phyloP scores from a whole-genome alignment of 2,888 invertebrate species.

The Melikaiella ostensackeni region DNA sequence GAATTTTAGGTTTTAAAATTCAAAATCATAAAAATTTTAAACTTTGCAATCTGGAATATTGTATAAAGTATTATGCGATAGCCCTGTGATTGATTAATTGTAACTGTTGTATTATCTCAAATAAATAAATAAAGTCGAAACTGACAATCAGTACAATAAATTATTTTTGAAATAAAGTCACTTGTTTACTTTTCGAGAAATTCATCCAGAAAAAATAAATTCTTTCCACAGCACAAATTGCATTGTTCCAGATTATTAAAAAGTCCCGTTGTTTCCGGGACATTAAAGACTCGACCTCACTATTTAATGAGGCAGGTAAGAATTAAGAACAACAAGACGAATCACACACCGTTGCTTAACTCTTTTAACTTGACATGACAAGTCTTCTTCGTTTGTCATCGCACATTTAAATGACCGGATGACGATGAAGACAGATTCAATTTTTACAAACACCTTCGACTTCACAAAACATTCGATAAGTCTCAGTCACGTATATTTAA shows the following conservation, averaged over 20 bases:
- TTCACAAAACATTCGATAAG: not conserved
- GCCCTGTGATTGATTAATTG: too few species aligned
- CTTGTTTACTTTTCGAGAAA: not conserved
- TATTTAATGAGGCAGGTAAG: not conserved
- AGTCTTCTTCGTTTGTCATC: not conserved
- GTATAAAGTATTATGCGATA: too few species aligned
- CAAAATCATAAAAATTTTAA: too few species aligned
- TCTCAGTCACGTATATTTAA: not conserved
- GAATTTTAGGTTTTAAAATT: too few species aligned
- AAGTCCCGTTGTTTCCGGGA: constrained; percentile 2
- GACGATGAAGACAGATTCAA: not conserved
- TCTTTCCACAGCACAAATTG: not conserved
- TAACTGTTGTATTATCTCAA: too few species aligned
- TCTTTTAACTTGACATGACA: not conserved
- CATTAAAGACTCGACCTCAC: not conserved
- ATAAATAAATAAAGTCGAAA: not conserved
- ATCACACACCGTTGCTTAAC: not conserved
- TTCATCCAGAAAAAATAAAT: not conserved
- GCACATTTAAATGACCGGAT: not conserved
- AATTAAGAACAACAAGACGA: not conserved
- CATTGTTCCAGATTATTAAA: not conserved
- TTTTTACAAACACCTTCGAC: not conserved
- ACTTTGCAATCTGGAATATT: too few species aligned
- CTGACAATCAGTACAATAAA: too few species aligned
- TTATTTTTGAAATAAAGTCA: not conserved